phyloP scores from a whole-genome alignment of 2,888 invertebrate genomes.

The Furcula furcula region DNA sequence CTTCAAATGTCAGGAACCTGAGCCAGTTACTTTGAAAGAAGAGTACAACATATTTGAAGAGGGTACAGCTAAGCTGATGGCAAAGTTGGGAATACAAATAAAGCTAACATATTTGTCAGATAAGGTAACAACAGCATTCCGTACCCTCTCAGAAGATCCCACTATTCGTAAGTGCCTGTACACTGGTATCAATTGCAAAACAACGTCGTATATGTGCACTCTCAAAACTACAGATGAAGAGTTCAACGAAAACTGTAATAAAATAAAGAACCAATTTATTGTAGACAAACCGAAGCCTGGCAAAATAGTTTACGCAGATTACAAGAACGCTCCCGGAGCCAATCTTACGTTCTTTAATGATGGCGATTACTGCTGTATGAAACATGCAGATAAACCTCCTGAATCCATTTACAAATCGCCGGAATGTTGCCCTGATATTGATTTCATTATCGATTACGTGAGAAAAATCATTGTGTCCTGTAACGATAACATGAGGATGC shows the following conservation, averaged over 20 bases:
- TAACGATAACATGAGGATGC: conserved; percentile 74
- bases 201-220: conserved; percentile 69
- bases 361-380: conserved; percentile 65
- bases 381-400: conserved; percentile 64
- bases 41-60: conserved; percentile 73
- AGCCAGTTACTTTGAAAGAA: conserved; percentile 54
- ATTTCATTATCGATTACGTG: conserved; percentile 67
- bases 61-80: conserved; percentile 64
- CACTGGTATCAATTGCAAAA: conserved; percentile 69
- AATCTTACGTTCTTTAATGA: conserved; percentile 63
- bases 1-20: conserved; percentile 39
- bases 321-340: conserved; percentile 65
- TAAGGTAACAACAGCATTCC: conserved; percentile 62
- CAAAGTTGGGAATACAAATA: conserved; percentile 62
- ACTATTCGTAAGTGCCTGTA: conserved; percentile 59
- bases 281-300: conserved; percentile 48
- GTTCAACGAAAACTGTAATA: conserved; percentile 58
- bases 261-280: conserved; percentile 51
- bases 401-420: conserved; percentile 60
- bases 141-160: conserved; percentile 70
- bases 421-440: conserved; percentile 64
- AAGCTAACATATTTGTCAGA: conserved; percentile 61
- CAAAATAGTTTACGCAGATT: conserved; percentile 58
- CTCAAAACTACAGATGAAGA: conserved; percentile 67
- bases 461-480: conserved; percentile 69